phyloP scores from a whole-genome alignment of 2,888 invertebrate species.

The Cepaea hortensis region DNA sequence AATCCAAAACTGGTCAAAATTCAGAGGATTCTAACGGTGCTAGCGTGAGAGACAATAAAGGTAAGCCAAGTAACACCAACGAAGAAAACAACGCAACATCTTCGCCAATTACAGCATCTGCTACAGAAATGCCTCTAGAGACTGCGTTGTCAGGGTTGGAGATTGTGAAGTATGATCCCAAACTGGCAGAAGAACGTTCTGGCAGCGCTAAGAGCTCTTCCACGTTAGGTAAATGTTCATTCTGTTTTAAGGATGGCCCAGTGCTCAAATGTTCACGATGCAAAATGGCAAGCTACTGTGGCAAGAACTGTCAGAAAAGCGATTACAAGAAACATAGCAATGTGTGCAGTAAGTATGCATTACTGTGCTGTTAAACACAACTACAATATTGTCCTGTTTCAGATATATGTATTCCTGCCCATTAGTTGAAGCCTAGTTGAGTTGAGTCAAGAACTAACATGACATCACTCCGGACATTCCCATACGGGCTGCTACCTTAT shows the following conservation, averaged over 20 bases:
- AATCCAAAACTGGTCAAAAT: not conserved
- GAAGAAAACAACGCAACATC: not conserved
- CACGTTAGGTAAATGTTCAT: not conserved
- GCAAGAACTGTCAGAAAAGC: not conserved
- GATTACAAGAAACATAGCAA: conserved; percentile 6
- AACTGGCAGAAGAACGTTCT: not conserved
- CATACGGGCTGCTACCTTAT: no score
- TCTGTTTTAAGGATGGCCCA: not conserved
- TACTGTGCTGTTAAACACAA: not conserved
- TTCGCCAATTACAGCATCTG: not conserved
- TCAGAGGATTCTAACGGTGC: not conserved
- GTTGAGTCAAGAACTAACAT: no score
- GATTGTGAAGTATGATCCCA: conserved; percentile 9
- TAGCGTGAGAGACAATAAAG: not conserved
- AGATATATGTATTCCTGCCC: no score
- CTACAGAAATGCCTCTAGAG: not conserved
- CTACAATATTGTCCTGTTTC: no score
- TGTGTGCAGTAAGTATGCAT: conserved; percentile 9
- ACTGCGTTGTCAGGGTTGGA: not conserved
- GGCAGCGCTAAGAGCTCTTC: not conserved
- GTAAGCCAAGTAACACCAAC: not conserved
- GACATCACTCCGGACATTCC: no score
- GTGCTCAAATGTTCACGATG: conserved; percentile 14
- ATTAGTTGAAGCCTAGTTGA: no score
- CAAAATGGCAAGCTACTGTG: conserved; percentile 3